phyloP scores from a whole-genome alignment of 2,888 invertebrate species.

The Hypomecis punctinalis region DNA sequence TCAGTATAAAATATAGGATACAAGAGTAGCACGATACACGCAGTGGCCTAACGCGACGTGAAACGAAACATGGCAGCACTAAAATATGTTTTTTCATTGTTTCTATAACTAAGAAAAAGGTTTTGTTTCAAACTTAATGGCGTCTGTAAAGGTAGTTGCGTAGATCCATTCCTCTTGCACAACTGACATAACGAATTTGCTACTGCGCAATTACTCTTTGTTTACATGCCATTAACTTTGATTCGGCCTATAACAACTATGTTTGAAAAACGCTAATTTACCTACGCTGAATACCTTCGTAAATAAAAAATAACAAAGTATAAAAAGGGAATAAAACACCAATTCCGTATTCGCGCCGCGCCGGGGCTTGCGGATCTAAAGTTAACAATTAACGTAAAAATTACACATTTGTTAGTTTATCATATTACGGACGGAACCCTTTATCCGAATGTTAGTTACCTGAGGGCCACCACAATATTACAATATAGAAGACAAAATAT shows the following conservation, averaged over 20 bases:
- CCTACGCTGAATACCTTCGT: no score
- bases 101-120: neutral
- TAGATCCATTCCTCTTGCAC: no score
- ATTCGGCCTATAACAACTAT: no score
- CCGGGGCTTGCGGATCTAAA: neutral
- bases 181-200: no score
- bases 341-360: neutral
- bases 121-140: no score
- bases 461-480: conserved; percentile 58
- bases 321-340: neutral
- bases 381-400: conserved; percentile 39
- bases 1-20: conserved; percentile 21
- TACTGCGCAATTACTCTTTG: no score
- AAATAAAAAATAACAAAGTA: neutral
- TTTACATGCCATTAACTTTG: no score
- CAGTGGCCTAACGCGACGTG: neutral
- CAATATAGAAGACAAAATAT: conserved; percentile 37
- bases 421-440: conserved; percentile 64
- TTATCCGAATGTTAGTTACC: conserved; percentile 41
- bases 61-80: conserved; percentile 1
- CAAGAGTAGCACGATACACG: conserved; percentile 8
- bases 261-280: no score
- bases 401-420: conserved; percentile 38
- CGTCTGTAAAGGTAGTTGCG: no score
- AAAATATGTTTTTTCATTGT: neutral